phyloP scores from a whole-genome alignment of 2,113 vertebrate genomes.

The Callocephalon fimbriatum region DNA sequence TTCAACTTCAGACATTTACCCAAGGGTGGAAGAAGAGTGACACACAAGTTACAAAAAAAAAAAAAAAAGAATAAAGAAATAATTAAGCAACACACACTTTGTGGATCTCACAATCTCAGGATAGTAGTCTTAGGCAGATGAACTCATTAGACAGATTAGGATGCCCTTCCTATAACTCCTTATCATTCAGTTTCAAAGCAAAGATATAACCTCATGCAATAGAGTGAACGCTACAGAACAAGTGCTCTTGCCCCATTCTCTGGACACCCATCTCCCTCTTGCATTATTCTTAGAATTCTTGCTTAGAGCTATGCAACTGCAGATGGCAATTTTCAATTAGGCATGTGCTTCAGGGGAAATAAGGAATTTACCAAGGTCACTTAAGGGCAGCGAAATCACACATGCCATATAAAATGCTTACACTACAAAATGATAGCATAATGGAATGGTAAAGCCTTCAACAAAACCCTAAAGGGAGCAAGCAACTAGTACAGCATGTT shows the following conservation, averaged over 20 bases:
- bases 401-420: constrained; percentile 60
- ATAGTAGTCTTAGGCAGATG: background rate
- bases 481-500: constrained; percentile 52
- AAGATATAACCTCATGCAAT: background rate
- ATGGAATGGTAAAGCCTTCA: constrained; percentile 64
- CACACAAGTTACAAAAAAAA: background rate
- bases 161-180: background rate
- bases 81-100: background rate
- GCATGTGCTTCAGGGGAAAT: constrained; percentile 67
- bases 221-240: background rate
- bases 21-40: background rate
- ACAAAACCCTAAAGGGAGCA: constrained; percentile 47
- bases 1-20: background rate
- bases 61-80: background rate
- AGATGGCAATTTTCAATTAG: constrained; percentile 67
- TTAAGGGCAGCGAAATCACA: constrained; percentile 73
- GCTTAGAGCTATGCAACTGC: constrained; percentile 18
- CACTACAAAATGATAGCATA: constrained; percentile 61
- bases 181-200: background rate
- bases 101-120: background rate
- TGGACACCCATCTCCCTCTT: background rate
- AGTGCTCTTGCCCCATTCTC: background rate
- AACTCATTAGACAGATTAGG: background rate
- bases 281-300: background rate
- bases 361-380: constrained; percentile 72